phyloP scores from a whole-genome alignment of 2,888 invertebrate species.

The Argyresthia goedartella region DNA sequence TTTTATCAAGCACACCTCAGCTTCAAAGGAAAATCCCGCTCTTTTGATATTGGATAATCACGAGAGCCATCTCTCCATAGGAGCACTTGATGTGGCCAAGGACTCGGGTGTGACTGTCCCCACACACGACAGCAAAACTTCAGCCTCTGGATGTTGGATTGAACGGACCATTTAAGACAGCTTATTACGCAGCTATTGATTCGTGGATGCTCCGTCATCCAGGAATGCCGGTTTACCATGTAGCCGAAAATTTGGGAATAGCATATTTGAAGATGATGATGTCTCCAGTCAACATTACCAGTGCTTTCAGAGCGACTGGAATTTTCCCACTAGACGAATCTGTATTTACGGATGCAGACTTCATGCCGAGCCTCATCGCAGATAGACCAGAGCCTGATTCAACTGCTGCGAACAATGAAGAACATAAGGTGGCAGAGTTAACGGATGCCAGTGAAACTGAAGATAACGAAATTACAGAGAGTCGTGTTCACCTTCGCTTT shows the following conservation, averaged over 20 bases:
- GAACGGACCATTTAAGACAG: slow-evolving; percentile 32
- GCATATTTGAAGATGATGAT: slow-evolving; percentile 23
- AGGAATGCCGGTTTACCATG: slow-evolving; percentile 32
- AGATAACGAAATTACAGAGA: background rate
- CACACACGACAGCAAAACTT: slow-evolving; percentile 37
- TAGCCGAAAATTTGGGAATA: slow-evolving; percentile 19
- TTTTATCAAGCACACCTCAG: slow-evolving; percentile 21
- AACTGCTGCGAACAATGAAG: background rate
- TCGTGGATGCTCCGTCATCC: slow-evolving; percentile 32
- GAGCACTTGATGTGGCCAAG: slow-evolving; percentile 22
- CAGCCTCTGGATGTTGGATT: slow-evolving; percentile 40
- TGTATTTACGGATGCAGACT: slow-evolving; percentile 16
- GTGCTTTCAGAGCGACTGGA: slow-evolving; percentile 15
- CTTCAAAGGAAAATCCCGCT: slow-evolving; percentile 16
- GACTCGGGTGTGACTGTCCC: slow-evolving; percentile 29
- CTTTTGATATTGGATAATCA: slow-evolving; percentile 28
- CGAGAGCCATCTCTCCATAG: slow-evolving; percentile 20
- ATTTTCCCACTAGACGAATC: slow-evolving; percentile 16
- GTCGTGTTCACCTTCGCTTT: background rate
- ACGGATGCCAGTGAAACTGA: background rate
- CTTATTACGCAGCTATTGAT: slow-evolving; percentile 24
- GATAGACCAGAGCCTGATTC: slow-evolving; percentile 5
- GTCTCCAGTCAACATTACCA: slow-evolving; percentile 22
- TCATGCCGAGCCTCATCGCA: slow-evolving; percentile 12
- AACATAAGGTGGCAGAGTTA: background rate